Evolutionary conservation across 2,113 vertebrate species (phyloP).

Genomic region (Paedocypris sp.): DNA sequence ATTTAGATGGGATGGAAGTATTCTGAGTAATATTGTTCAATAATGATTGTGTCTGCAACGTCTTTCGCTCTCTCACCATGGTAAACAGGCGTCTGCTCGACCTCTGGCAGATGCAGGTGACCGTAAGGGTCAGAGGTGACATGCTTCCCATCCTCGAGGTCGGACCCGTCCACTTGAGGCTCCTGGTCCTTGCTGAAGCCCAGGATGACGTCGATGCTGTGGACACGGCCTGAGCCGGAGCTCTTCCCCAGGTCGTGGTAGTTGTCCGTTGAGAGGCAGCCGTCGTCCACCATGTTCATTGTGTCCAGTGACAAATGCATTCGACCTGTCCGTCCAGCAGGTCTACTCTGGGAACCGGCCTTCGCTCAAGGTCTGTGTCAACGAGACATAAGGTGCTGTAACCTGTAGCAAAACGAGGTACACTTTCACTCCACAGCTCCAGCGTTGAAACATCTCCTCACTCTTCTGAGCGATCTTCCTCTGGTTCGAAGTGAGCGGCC

Average conservation of each 20-base stretch:
- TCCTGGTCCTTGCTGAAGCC: constrained; percentile 71
- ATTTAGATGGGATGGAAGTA: too few species aligned
- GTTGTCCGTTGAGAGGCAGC: constrained; percentile 54
- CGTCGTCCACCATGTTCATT: constrained; percentile 61
- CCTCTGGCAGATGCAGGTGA: constrained; percentile 52
- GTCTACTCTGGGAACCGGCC: not conserved
- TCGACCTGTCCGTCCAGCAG: constrained; percentile 34
- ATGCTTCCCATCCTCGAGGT: constrained; percentile 41
- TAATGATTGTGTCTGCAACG: too few species aligned
- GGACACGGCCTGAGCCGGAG: constrained; percentile 53
- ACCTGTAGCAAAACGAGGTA: too few species aligned
- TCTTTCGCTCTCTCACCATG: constrained; percentile 58
- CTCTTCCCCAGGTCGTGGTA: constrained; percentile 64
- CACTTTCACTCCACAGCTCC: too few species aligned
- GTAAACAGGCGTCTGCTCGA: constrained; percentile 39
- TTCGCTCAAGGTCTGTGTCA: not conserved
- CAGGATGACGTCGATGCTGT: constrained; percentile 68
- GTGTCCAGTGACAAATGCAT: constrained; percentile 70
- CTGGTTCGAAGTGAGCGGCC: too few species aligned
- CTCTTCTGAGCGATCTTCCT: too few species aligned
- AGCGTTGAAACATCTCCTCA: too few species aligned
- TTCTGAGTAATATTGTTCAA: too few species aligned
- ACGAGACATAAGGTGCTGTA: too few species aligned
- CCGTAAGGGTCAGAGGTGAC: constrained; percentile 31
- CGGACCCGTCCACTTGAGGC: constrained; percentile 37